These are phyloP conservation scores for Actinia tenebrosa DNA, from an alignment of 64 coral and sea anemone species.

Conservation along the genomic window DNA sequence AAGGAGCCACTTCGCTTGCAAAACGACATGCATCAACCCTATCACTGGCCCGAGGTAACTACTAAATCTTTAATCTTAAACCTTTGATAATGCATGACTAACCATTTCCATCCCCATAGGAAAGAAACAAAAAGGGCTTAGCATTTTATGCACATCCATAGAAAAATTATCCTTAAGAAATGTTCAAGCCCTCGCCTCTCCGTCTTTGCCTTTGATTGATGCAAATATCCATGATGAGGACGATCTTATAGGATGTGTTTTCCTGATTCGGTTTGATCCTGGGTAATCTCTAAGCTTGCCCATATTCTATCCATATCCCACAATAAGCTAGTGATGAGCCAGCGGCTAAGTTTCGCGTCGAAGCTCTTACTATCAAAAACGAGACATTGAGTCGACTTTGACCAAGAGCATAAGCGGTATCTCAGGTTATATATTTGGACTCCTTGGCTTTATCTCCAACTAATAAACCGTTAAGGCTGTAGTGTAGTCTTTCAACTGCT, in stretches of 20 bases:
- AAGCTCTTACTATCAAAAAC: neutral
- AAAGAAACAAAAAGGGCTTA: neutral
- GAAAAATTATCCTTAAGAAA: neutral
- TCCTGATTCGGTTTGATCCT: conserved; percentile 3
- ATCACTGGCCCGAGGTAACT: conserved; percentile 20
- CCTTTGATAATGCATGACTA: neutral
- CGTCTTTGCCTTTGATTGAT: neutral
- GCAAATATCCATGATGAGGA: neutral
- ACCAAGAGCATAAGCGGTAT: neutral
- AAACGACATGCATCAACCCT: neutral
- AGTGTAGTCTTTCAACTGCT: conserved; percentile 11
- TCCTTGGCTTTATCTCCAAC: neutral
- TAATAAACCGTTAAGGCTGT: conserved; percentile 12
- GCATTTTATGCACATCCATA: neutral
- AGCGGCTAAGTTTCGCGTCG: conserved; percentile 9
- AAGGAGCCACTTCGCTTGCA: neutral
- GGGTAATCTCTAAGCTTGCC: conserved; percentile 20
- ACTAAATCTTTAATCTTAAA: neutral
- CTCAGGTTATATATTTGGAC: neutral
- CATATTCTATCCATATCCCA: conserved; percentile 14
- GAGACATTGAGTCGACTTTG: conserved; percentile 17
- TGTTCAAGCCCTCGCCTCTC: neutral
- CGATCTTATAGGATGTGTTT: conserved; percentile 8
- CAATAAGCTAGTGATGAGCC: conserved; percentile 6
- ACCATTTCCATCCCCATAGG: neutral